Conservation (phyloP, 2,113 vertebrate species). For the Toxotes chatareus region DNA sequence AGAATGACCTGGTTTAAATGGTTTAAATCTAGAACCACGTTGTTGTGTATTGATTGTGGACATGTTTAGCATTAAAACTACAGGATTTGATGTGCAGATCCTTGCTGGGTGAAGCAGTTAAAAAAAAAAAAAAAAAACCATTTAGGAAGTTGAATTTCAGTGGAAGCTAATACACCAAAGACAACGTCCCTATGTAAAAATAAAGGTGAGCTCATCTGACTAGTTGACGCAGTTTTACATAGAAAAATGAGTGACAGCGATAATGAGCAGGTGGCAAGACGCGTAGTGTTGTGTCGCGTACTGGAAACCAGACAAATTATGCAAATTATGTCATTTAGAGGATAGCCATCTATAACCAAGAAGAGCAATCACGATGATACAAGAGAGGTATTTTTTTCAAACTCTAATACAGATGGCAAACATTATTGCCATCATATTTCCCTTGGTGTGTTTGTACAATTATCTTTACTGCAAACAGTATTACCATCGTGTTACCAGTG, state of each 20-base stretch:
- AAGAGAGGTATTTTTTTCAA: not conserved
- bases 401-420: slow-evolving; percentile 38
- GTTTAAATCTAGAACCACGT: not conserved
- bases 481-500: slow-evolving; percentile 35
- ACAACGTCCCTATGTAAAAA: not conserved
- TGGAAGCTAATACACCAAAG: not conserved
- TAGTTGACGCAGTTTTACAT: slow-evolving; percentile 30
- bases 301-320: slow-evolving; percentile 60
- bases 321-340: slow-evolving; percentile 57
- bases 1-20: not conserved
- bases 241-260: slow-evolving; percentile 41
- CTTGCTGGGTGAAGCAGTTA: no score
- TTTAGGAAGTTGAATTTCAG: not conserved
- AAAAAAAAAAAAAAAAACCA: not conserved
- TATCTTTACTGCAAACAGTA: slow-evolving; percentile 32
- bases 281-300: slow-evolving; percentile 14
- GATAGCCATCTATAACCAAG: slow-evolving; percentile 52
- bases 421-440: slow-evolving; percentile 57
- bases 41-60: not conserved
- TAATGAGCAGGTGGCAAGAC: slow-evolving; percentile 40
- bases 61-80: slow-evolving; percentile 12
- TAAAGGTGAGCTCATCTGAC: slow-evolving; percentile 24
- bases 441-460: slow-evolving; percentile 45
- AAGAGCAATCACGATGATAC: slow-evolving; percentile 42
- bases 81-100: slow-evolving; percentile 11